Conservation (phyloP, 2,113 vertebrate genomes). For the Danionella cerebrum region DNA sequence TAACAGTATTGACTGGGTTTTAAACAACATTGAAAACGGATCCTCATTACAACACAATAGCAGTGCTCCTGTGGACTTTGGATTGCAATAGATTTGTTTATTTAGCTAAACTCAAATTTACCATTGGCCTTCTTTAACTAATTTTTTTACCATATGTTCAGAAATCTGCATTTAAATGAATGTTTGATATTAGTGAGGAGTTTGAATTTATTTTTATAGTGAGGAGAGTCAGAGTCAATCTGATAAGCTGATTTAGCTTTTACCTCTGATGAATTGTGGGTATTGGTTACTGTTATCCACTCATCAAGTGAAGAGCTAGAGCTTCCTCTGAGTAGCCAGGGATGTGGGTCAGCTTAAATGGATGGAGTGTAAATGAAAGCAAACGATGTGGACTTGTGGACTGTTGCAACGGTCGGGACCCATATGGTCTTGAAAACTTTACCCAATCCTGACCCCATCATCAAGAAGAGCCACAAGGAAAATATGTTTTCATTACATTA, state of each 20-base stretch:
- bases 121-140: too few relatives aligned
- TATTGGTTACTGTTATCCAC: neutral
- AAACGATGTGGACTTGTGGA: neutral
- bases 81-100: too few relatives aligned
- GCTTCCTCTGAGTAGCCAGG: conserved; percentile 29
- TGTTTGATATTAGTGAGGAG: neutral
- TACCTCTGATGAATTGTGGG: neutral
- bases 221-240: too few relatives aligned
- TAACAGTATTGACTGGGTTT: conserved; percentile 40
- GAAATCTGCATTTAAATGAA: conserved; percentile 7
- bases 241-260: too few relatives aligned
- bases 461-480: too few relatives aligned
- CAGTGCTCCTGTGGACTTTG: conserved; percentile 14
- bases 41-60: neutral
- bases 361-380: neutral
- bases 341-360: conserved; percentile 25
- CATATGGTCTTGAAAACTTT: too few relatives aligned
- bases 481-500: too few relatives aligned
- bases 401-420: too few relatives aligned
- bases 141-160: conserved; percentile 12
- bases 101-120: too few relatives aligned
- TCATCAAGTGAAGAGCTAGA: neutral
- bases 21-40: conserved; percentile 23
- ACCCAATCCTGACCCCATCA: too few relatives aligned
- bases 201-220: too few relatives aligned